Percentiles rank a stretch among this genome's conserved stretches.
phyloP scores from a whole-genome alignment of 2,113 vertebrate species.

The Seriola aureovittata region DNA sequence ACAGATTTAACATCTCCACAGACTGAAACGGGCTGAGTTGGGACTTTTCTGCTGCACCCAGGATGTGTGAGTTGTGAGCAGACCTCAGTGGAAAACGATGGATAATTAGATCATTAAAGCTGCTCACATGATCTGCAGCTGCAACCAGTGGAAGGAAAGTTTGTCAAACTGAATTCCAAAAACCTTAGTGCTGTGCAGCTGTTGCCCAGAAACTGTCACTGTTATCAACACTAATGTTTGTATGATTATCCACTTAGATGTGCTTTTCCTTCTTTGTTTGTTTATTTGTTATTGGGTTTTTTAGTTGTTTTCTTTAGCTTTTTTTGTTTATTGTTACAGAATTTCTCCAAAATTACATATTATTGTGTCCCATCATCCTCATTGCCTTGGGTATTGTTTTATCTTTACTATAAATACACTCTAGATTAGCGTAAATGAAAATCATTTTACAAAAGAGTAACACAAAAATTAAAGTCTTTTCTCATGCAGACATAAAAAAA shows the following conservation, averaged over 20 bases:
- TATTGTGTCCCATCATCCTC: not conserved
- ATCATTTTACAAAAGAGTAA: not conserved
- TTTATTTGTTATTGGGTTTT: no score
- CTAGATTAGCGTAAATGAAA: not conserved
- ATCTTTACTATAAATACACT: not conserved
- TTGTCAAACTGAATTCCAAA: constrained; percentile 16
- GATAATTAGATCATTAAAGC: constrained; percentile 61
- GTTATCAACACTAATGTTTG: constrained; percentile 46
- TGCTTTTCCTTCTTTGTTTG: no score
- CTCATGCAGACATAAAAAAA: not conserved
- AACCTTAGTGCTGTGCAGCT: constrained; percentile 14
- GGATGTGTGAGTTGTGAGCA: constrained; percentile 17
- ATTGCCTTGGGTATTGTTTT: not conserved
- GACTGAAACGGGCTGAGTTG: not conserved
- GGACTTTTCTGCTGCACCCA: constrained; percentile 18
- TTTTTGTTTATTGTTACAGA: not conserved
- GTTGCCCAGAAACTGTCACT: constrained; percentile 45
- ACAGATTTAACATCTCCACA: constrained; percentile 27
- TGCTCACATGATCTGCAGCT: constrained; percentile 52
- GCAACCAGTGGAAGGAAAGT: constrained; percentile 13
- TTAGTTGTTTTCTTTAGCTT: no score
- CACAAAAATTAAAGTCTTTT: constrained; percentile 10
- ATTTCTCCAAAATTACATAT: not conserved
- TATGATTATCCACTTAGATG: not conserved
- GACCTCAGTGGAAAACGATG: constrained; percentile 48